These are phyloP conservation scores for Eospalax fontanierii DNA, from an alignment of 2,797 vertebrate species.

Conservation along the genomic window DNA sequence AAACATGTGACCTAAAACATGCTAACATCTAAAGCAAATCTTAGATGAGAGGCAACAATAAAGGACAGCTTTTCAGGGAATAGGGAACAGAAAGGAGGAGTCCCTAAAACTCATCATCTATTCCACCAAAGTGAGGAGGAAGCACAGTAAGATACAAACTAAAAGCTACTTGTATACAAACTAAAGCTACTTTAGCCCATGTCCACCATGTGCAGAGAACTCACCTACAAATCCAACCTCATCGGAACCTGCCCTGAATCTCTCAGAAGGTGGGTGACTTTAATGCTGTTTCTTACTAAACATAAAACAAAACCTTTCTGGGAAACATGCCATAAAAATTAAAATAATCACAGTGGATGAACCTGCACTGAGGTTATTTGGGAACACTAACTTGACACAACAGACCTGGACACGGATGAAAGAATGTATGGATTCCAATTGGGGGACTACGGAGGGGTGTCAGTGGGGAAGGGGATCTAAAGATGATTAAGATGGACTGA, in stretches of 20 bases:
- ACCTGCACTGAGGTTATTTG: no score
- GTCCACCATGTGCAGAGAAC: background rate
- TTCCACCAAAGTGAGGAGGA: background rate
- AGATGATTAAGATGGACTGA: no score
- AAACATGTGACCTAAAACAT: background rate
- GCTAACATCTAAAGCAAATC: background rate
- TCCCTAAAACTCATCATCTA: background rate
- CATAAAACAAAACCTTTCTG: background rate
- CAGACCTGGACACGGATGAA: no score
- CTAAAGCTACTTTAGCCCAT: no score
- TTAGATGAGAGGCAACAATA: conserved; percentile 21
- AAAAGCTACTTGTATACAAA: background rate
- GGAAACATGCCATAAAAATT: background rate
- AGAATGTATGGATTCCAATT: no score
- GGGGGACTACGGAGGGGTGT: no score
- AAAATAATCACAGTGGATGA: no score
- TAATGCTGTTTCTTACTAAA: background rate
- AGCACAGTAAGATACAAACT: background rate
- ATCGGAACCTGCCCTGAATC: background rate
- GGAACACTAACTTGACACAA: no score
- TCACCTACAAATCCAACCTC: background rate
- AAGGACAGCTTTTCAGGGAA: background rate
- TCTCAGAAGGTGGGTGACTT: background rate
- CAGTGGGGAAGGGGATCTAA: no score
- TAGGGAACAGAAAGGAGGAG: background rate